Base-by-base conservation (phyloP, 2,113 vertebrate species). In the Solenodon paradoxus region DNA sequence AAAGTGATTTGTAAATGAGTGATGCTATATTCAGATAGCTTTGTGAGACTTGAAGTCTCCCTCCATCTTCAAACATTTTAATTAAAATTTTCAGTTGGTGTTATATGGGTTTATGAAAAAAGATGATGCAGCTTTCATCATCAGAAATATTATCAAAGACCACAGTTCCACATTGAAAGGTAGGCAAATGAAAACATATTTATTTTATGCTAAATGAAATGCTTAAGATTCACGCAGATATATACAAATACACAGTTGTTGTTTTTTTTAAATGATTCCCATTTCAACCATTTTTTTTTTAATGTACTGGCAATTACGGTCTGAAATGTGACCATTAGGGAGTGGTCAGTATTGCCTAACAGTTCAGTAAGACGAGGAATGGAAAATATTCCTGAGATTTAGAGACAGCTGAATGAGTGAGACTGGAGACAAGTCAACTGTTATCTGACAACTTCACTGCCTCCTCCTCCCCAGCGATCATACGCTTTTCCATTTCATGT, bases 311-410 rank as follows among this genome's bases (percentile, higher is more conserved):
- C n/a, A 68, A 51, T 22, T n/a, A 35, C 10, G 15, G 49, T 63
- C 77, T 64, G 7, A 2, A 30, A 59, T 30, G 4, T 59, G 40
- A 40, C 51, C 24, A 32, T 0, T 22, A 51, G n/a, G 24, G 69
- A 40, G 83, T 6, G 42, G 40, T 61, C 49, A 57, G 40, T 53
- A n/a, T 3, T 7, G 5, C 72, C 38, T 32, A 49, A 20, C 3
- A 24, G 57, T 79, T 49, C 42, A 69, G 42, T 59, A 78, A 26
- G 15, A 45, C 7, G 2, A 51, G 89, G 49, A 78, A 61, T 2
- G 7, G 69, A 35, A 83, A 71, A 51, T 0, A 61, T 28, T 2
- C 8, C 8, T 3, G 0, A 11, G 35, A 26, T 45, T 49, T 12
- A n/a, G 11, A 6, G 53, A 42, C 3, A 7, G 5, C 63, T 16